Evolutionary conservation across 2,113 vertebrate genomes (phyloP).

Genomic region (Anthoscopus minutus): DNA sequence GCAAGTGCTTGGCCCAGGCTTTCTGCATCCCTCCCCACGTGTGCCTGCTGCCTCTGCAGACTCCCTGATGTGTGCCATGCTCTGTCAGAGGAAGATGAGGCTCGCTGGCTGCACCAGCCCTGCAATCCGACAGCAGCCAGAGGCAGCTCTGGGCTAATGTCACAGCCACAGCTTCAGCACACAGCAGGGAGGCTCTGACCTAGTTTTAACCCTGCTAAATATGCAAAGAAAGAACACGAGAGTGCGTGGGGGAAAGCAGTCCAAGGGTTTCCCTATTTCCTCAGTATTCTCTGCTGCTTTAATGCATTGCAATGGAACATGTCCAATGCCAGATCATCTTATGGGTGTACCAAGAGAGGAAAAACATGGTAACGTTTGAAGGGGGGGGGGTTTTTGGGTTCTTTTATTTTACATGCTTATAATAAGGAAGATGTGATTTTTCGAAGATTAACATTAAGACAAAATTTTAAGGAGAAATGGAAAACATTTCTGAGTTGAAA

Average conservation of each 20-base stretch:
- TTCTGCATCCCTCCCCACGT: background rate
- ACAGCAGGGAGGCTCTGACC: background rate
- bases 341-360: background rate
- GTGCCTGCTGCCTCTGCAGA: background rate
- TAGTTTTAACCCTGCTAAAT: slow-evolving; percentile 53
- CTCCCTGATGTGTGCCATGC: background rate
- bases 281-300: background rate
- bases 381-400: too few relatives aligned
- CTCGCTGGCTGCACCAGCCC: background rate
- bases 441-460: background rate
- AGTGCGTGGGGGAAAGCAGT: background rate
- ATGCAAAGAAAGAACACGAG: background rate
- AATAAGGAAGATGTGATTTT: background rate
- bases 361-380: background rate
- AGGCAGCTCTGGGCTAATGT: background rate
- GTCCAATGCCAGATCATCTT: background rate
- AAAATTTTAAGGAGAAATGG: background rate
- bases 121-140: slow-evolving; percentile 18
- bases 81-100: background rate
- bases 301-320: background rate
- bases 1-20: fast-evolving
- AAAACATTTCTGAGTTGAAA: background rate
- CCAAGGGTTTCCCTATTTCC: background rate
- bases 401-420: background rate
- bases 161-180: slow-evolving; percentile 7